Evolutionary conservation across 2,888 invertebrate genomes (phyloP), one percentile per base, ranked within the genome.

Genomic region (Papilio gigon): DNA sequence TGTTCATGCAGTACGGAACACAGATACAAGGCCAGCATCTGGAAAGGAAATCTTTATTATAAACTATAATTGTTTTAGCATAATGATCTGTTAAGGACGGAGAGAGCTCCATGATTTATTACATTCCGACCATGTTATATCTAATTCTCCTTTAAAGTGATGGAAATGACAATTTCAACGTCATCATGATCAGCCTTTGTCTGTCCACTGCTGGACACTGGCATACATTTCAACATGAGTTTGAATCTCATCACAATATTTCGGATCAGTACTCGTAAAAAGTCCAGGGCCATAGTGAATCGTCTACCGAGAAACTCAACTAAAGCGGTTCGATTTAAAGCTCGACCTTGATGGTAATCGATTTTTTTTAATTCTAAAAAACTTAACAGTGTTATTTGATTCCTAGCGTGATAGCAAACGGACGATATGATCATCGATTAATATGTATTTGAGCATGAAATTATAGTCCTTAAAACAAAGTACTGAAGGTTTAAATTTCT

Each of bases 1-100:
- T 87, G 47, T 93, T 90, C 80, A 92, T 86, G 73, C 93, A 94
- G 75, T 94, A 94, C 0, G 94, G 94, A 50, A 94, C 68, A 59
- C 92, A 92, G 27, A 92, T 75, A 63, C 93, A 92, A 2, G 92
- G 92, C 93, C 93, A 93, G 74, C 86, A 73, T 42, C 73, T 73
- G 68, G n/a, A 73, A 71, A 6, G 9, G 60, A 60, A 61, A 44
- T 0, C 5, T 20, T 22, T 22, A 14, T 25, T 37, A 8, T 30
- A 25, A 61, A 0, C 14, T 17, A 22, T 6, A 33, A n/a, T 17
- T 35, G 5, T 30, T 53, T 12, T 11, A n/a, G 9, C 17, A 59
- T 47, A n/a, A n/a, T n/a, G n/a, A n/a, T n/a, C n/a, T n/a, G n/a
- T n/a, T n/a, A n/a, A n/a, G n/a, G n/a, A n/a, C n/a, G n/a, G n/a